Evolutionary conservation across 2,113 vertebrate species (phyloP).

Genomic region (Anseranas semipalmata): DNA sequence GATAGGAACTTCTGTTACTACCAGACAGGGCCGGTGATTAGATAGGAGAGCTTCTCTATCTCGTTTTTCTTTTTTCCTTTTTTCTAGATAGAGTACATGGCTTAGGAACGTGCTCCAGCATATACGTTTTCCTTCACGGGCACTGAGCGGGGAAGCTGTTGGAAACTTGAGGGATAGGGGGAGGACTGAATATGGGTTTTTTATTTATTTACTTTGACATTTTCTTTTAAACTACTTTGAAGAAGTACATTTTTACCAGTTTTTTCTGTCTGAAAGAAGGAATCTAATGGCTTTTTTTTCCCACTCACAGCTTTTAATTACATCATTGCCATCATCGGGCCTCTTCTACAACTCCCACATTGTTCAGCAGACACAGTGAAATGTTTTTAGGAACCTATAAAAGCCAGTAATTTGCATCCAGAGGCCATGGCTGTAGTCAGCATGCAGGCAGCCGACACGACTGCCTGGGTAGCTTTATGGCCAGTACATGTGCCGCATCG

Average conservation of each 20-base stretch:
- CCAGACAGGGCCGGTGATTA: constrained; percentile 38
- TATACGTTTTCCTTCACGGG: constrained; percentile 11
- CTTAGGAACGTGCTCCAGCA: neutral
- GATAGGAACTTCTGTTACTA: constrained; percentile 55
- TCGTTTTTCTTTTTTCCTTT: neutral
- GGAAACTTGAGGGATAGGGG: neutral
- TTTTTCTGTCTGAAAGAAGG: constrained; percentile 55
- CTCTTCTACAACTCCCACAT: constrained; percentile 44
- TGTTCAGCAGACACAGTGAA: constrained; percentile 38
- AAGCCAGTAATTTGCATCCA: constrained; percentile 44
- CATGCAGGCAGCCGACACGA: constrained; percentile 8
- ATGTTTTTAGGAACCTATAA: constrained; percentile 56
- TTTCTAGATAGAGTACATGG: neutral
- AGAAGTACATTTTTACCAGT: constrained; percentile 26
- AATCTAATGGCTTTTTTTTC: neutral
- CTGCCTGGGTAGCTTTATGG: constrained; percentile 28
- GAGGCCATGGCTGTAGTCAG: neutral
- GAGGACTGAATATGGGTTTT: neutral
- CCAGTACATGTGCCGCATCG: neutral
- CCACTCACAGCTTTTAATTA: constrained; percentile 57
- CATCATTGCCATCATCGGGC: neutral
- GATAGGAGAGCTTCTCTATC: constrained; percentile 54
- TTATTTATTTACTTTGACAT: constrained; percentile 52
- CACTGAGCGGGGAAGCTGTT: constrained; percentile 16
- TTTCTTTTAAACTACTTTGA: constrained; percentile 43